Conservation (phyloP, 2,888 invertebrate genomes). For the Phlogophora meticulosa region DNA sequence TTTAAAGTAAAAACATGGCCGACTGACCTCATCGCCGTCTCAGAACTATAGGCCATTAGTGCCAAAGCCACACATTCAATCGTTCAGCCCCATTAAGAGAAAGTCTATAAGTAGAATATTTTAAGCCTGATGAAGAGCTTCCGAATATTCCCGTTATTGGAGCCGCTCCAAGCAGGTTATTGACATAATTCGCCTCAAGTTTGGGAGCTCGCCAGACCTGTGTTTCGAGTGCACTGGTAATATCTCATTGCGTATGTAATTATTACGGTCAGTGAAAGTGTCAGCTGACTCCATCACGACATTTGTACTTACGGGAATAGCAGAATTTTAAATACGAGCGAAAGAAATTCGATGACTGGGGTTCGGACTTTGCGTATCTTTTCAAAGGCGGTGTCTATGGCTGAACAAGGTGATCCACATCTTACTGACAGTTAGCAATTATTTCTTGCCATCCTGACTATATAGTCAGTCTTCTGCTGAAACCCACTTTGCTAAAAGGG, state of each 20-base stretch:
- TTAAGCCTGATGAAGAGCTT: slow-evolving; percentile 38
- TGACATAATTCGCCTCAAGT: slow-evolving; percentile 65
- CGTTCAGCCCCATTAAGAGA: slow-evolving; percentile 50
- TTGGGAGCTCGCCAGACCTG: slow-evolving; percentile 64
- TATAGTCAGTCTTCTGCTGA: too few relatives aligned
- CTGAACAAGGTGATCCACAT: too few relatives aligned
- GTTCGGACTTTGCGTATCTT: too few relatives aligned
- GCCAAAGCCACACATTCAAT: slow-evolving; percentile 8
- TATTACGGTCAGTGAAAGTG: slow-evolving; percentile 51
- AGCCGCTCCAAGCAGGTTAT: slow-evolving; percentile 67
- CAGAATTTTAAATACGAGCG: slow-evolving; percentile 1
- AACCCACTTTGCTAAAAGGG: too few relatives aligned
- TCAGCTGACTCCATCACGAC: slow-evolving; percentile 35
- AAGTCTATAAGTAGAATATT: slow-evolving; percentile 31
- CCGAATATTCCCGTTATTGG: slow-evolving; percentile 62
- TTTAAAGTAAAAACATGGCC: neutral
- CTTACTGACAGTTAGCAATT: too few relatives aligned
- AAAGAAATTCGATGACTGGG: neutral
- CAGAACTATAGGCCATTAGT: slow-evolving; percentile 2
- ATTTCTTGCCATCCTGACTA: too few relatives aligned
- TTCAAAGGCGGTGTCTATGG: too few relatives aligned
- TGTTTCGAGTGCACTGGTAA: slow-evolving; percentile 58
- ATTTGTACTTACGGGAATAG: neutral
- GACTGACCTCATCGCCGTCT: neutral
- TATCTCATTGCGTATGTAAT: slow-evolving; percentile 51